Evolutionary conservation across 2,888 invertebrate species (phyloP).

Genomic region (Hedya salicella): DNA sequence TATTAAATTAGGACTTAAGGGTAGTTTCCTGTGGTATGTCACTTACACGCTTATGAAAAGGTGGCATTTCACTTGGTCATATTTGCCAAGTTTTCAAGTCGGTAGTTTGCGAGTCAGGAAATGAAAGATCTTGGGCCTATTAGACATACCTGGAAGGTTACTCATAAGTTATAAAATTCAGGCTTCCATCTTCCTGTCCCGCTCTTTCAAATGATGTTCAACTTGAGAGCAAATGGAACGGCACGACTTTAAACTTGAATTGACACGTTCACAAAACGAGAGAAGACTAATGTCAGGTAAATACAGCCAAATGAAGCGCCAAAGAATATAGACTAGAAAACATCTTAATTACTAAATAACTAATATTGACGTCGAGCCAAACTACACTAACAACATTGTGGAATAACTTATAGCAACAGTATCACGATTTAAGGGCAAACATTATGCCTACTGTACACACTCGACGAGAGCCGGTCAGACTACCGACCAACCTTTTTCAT

Average conservation of each 20-base stretch:
- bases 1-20: not conserved
- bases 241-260: too few relatives aligned
- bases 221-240: too few relatives aligned
- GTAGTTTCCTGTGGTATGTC: not conserved
- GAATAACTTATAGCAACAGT: constrained; percentile 35
- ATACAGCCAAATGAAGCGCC: constrained; percentile 1
- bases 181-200: too few relatives aligned
- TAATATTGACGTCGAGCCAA: constrained; percentile 5
- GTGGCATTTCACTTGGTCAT: constrained; percentile 1
- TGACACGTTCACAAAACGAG: too few relatives aligned
- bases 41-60: constrained; percentile 6
- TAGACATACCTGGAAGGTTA: too few relatives aligned
- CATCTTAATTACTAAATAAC: constrained; percentile 38
- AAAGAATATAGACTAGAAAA: constrained; percentile 36
- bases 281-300: not conserved
- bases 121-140: too few relatives aligned
- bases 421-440: not conserved
- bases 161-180: too few relatives aligned
- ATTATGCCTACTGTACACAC: not conserved
- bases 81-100: not conserved
- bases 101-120: not conserved
- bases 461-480: not conserved
- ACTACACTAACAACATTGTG: constrained; percentile 15
- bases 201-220: too few relatives aligned
- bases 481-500: too few relatives aligned